Evolutionary conservation across 2,113 vertebrate species (phyloP).

Genomic region (Condylura cristata): DNA sequence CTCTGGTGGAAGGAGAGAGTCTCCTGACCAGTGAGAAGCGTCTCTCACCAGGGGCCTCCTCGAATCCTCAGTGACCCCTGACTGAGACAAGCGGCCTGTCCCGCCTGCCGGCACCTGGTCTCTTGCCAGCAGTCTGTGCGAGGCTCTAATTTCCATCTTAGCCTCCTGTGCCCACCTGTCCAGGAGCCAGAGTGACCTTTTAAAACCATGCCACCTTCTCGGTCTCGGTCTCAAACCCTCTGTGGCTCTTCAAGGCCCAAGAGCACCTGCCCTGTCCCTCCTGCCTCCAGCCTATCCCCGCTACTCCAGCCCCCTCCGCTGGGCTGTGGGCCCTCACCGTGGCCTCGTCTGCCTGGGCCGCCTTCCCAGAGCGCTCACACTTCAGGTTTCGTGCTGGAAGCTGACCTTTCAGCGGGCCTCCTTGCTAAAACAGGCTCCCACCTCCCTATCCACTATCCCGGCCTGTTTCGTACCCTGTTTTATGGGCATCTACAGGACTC

Average conservation of each 20-base stretch:
- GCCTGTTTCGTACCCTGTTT: background rate
- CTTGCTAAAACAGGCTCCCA: background rate
- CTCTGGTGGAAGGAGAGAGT: too few species aligned
- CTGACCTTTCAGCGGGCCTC: background rate
- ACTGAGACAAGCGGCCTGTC: background rate
- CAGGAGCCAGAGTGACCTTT: background rate
- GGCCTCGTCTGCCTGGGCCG: background rate
- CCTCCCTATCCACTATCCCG: too few species aligned
- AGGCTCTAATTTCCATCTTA: background rate
- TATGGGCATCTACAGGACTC: background rate
- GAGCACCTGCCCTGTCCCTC: background rate
- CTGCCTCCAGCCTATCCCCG: background rate
- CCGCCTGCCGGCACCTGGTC: background rate
- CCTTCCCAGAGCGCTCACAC: background rate
- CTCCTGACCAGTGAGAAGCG: background rate
- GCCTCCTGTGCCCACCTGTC: background rate
- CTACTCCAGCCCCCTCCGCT: background rate
- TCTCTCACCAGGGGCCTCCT: background rate
- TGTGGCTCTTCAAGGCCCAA: background rate
- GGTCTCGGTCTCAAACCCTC: background rate
- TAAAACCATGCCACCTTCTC: background rate
- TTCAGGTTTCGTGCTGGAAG: background rate
- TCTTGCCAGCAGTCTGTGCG: background rate
- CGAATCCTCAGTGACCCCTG: background rate
- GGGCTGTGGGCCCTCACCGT: background rate